Evolutionary conservation across 2,888 invertebrate genomes (phyloP).

Genomic region (Mallateleia sp.): DNA sequence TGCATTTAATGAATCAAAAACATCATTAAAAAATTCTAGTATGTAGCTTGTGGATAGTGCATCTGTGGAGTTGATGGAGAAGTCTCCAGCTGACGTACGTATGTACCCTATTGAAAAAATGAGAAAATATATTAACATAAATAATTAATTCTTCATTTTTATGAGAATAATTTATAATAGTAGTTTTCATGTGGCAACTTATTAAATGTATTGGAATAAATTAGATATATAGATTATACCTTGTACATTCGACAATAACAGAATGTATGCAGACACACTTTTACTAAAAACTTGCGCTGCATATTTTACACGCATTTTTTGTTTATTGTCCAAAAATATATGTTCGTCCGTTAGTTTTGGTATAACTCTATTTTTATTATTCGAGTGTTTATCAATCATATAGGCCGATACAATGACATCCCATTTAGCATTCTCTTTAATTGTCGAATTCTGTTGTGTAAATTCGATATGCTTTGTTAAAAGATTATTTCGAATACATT

Average conservation of each 20-base stretch:
- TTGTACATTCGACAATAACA: constrained; percentile 4
- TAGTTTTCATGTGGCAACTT: too few relatives aligned
- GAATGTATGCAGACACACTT: constrained; percentile 27
- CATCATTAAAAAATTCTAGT: not conserved
- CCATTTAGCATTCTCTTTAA: constrained; percentile 29
- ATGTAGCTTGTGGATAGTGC: not conserved
- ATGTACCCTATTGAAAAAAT: not conserved
- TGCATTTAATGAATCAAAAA: too few relatives aligned
- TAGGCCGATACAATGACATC: not conserved
- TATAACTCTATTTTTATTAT: constrained; percentile 11
- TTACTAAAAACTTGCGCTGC: constrained; percentile 59
- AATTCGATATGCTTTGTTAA: constrained; percentile 13
- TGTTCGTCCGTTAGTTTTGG: constrained; percentile 62
- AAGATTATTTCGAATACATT: constrained; percentile 30
- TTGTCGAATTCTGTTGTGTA: not conserved
- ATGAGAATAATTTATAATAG: too few relatives aligned
- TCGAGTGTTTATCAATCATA: constrained; percentile 24
- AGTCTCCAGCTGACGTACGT: not conserved
- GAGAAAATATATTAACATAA: too few relatives aligned
- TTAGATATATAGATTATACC: too few relatives aligned
- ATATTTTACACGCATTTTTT: constrained; percentile 64
- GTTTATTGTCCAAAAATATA: constrained; percentile 21
- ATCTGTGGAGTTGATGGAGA: not conserved
- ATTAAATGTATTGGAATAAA: too few relatives aligned
- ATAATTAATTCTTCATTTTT: not conserved